phyloP scores from a whole-genome alignment of 2,797 vertebrate species.

The Leuciscus waleckii region DNA sequence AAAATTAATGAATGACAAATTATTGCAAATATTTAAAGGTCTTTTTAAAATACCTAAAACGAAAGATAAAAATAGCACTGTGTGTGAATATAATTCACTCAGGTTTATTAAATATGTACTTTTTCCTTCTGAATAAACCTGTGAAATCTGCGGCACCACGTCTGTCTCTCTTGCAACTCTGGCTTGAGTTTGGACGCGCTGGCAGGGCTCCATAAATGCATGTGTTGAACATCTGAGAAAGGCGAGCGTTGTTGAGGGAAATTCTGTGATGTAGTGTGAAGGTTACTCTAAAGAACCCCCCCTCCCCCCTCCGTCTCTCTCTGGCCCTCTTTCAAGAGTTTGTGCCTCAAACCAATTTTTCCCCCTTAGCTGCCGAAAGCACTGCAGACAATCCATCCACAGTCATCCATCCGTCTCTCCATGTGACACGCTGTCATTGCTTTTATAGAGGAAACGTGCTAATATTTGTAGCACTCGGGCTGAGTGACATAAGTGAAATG shows the following conservation, averaged over 20 bases:
- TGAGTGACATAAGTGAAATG: slow-evolving; percentile 50
- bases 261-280: slow-evolving; percentile 41
- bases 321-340: slow-evolving; percentile 32
- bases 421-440: slow-evolving; percentile 44
- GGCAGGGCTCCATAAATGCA: slow-evolving; percentile 29
- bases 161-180: not conserved
- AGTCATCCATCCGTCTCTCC: slow-evolving; percentile 41
- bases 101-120: not conserved
- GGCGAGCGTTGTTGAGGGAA: slow-evolving; percentile 19
- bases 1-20: not conserved
- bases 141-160: not conserved
- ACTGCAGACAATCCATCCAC: slow-evolving; percentile 39
- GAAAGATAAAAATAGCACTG: not conserved
- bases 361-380: slow-evolving; percentile 19
- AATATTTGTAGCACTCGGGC: slow-evolving; percentile 44
- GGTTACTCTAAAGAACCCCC: slow-evolving; percentile 28
- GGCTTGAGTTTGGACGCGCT: not conserved
- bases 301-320: not conserved
- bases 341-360: slow-evolving; percentile 36
- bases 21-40: not conserved
- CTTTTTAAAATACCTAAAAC: not conserved
- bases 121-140: not conserved
- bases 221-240: slow-evolving; percentile 34
- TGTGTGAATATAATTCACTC: slow-evolving; percentile 15
- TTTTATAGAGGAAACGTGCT: slow-evolving; percentile 35